Evolutionary conservation across 37 sponge, comb jelly and placozoan genomes (phyloP), one percentile per base, ranked within the genome.

Genomic region (Beroe ovata): DNA sequence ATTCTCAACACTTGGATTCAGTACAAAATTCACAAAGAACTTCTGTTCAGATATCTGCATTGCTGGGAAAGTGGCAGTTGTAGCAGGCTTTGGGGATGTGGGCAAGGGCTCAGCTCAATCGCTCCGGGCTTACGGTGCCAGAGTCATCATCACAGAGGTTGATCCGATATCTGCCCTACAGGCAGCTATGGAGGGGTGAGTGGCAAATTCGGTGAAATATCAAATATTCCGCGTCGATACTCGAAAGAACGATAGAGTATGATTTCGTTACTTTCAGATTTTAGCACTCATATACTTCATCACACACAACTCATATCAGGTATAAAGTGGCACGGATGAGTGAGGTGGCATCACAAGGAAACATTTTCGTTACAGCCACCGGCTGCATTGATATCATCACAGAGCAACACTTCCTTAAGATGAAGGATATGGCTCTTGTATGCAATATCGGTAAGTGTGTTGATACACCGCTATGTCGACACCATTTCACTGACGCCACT

Each of bases 141-240:
- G 90, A 22, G 77, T 90, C 34, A 42, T 90, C 23, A 69, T 90
- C 37, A 90, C 90, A 30, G 90, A 90, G 77, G 60, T 90, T 22
- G 90, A 90, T 71, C 90, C 90, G 14, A 90, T 90, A 35, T 39
- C 71, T 18, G 90, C 90, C 38, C 90, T 90, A 58, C 90, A 90
- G 30, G 90, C 90, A 0, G 90, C 90, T 0, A 90, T 90, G 90
- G 90, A 90, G 29, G 84, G 90, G 60, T 77, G 2, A 77, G 47
- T 77, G 1, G 41, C 8, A 71, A 58, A n/a, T n/a, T n/a, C n/a
- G n/a, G n/a, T n/a, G n/a, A n/a, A n/a, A n/a, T n/a, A n/a, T n/a
- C n/a, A n/a, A n/a, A n/a, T n/a, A n/a, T n/a, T n/a, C n/a, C n/a
- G n/a, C n/a, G n/a, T n/a, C n/a, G n/a, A n/a, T n/a, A n/a, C n/a